Base-by-base conservation (phyloP, 53 echinoderm and acorn worm genomes). In the Echinarachnius parma region DNA sequence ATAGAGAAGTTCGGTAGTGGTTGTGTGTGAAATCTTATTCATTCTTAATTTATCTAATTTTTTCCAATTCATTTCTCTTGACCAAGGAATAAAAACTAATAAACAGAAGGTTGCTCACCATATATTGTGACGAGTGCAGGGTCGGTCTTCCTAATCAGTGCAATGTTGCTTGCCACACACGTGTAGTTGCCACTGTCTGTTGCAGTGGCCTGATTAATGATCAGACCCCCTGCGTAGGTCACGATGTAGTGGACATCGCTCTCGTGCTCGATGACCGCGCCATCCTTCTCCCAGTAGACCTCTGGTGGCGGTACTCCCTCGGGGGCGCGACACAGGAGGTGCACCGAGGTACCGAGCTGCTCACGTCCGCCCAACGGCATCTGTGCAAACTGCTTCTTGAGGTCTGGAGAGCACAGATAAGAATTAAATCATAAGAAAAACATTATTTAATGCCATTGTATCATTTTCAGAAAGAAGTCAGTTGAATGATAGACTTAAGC, bases 131-230 rank as follows among this genome's bases (percentile, higher is more conserved):
- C 83, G 2, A 34, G 53, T 8, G 98, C 98, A 28, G 78, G 78
- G 20, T 80, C 82, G n/a, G 82, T 88, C 37, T 55, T 71, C 21
- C 91, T 62, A 11, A 44, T 64, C 9, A 64, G 45, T 1, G 81
- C 91, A 1, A 76, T 52, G 28, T 98, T 98, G 67, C 59, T 79
- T 0, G 91, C 98, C 2, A 91, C 66, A 52, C 98, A 98, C 8
- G 98, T 98, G 61, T 98, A 98, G 84, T 98, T 98, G 31, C 98
- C 98, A 0, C 62, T 77, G 32, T 98, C 91, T 15, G 54, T 66
- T 28, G 85, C n/a, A 2, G 24, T 32, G 3, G 87, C 77, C 42
- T 88, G 78, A 52, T 47, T 85, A 46, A 98, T 64, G 59, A 96
- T 88, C 11, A 98, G 62, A 35, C 53, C 75, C 30, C 88, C 78